Evolutionary conservation across 2,113 vertebrate genomes (phyloP), one percentile per base, ranked within the genome.

Genomic region (Phalacrocorax aristotelis): DNA sequence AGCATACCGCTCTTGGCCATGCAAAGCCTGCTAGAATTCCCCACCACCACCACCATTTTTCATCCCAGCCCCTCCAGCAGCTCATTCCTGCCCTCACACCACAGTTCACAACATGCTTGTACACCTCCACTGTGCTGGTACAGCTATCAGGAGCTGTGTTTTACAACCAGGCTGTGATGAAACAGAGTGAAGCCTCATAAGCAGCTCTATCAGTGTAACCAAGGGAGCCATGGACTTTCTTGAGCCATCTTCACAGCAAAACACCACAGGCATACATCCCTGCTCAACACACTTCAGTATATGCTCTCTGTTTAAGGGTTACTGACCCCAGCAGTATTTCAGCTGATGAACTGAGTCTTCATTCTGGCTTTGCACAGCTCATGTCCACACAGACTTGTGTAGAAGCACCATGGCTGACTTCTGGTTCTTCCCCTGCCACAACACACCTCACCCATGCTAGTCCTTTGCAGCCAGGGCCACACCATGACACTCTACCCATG

Each of bases 101-200:
- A 29, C 48, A 15, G 46, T 13, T 89, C 66, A 42, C 0, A 0
- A 36, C 1, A 0, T 23, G 18, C 34, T 20, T 29, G 57, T 34
- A 25, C 68, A 62, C 34, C 65, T 78, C 72, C 2, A 0, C 57
- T 40, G 17, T 20, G 65, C 75, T 57, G 40, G 10, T 27, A 36
- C 57, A 44, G 51, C 85, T 60, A 20, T 8, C 32, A 16, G 65
- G 42, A 70, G 55, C 61, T 25, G 25, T n/a, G 51, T n/a, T 89
- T 85, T 70, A 81, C 70, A 77, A 16, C 62, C 84, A 30, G 49
- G 30, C 16, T 2, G 0, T 10, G 58, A 52, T 8, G 14, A 76
- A 70, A 85, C 0, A 9, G 75, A 71, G n/a, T 2, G 4, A 81
- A 89, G 54, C 25, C 34, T 57, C 32, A 1, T 61, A 40, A 66